Base-by-base conservation (phyloP, 2,888 invertebrate species). In the Cremastinae sp. region DNA sequence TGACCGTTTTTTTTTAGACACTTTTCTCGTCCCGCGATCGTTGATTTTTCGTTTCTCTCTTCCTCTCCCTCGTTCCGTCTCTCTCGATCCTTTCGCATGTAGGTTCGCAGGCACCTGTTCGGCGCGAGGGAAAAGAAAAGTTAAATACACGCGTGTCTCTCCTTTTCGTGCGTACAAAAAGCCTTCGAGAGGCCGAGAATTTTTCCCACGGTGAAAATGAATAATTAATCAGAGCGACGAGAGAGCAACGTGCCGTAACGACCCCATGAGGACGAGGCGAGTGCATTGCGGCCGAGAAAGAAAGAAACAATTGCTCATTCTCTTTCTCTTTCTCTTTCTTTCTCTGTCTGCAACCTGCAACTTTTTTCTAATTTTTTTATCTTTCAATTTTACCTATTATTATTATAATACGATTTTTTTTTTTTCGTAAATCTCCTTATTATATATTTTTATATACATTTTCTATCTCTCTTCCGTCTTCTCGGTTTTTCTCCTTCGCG, bases 151-250 rank as follows among this genome's bases (percentile, higher is more conserved):
- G 64, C 62, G 22, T n/a, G n/a, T n/a, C n/a, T n/a, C n/a, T 39
- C 37, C 37, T 1, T 7, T 28, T 39, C 18, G 53, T 28, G 35
- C 43, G 53, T 16, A 47, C n/a, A 7, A 58, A 49, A 56, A 56
- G 39, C 2, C 20, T 10, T 12, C 39, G 28, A 37, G 8, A 39
- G 39, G 9, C 12, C 12, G 20, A 16, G 43, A 37, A 43, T 66
- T 72, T 82, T 86, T 87, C 87, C 83, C 87, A 87, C 86, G 87
- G 79, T 79, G 83, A 86, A 85, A 84, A 83, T 80, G 78, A 78
- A 79, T 81, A 79, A 79, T 80, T 80, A 82, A 82, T 81, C 70
- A 77, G 72, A 65, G 71, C 62, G 43, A 77, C 71, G 39, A 58
- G 70, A 56, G 75, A 74, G 72, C 72, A 61, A 72, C 74, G 70